These are phyloP conservation scores for Lophius americanus DNA, from an alignment of 2,797 vertebrate genomes.

Conservation along the genomic window DNA sequence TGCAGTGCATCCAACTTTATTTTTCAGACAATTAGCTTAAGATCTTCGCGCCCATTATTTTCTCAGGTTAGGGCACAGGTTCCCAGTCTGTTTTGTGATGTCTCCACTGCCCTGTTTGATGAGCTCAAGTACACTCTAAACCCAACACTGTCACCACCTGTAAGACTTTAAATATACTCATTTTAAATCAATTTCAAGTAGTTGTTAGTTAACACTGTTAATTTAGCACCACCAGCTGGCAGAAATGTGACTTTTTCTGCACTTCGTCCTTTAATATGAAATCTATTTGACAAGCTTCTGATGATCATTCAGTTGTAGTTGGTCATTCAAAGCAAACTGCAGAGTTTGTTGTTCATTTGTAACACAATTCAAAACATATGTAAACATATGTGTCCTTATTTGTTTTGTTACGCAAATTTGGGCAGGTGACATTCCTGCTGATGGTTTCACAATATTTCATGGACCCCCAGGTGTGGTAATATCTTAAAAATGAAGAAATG, in stretches of 20 bases:
- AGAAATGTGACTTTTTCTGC: no score
- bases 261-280: no score
- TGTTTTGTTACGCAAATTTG: neutral
- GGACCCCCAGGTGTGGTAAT: neutral
- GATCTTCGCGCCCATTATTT: neutral
- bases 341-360: neutral
- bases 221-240: neutral
- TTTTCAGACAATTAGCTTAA: neutral
- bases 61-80: neutral
- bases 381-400: neutral
- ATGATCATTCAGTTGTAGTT: no score
- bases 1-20: conserved; percentile 4
- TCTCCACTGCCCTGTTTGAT: neutral
- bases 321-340: no score
- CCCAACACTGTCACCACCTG: neutral
- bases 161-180: neutral
- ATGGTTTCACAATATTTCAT: no score
- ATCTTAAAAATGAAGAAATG: no score
- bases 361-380: neutral
- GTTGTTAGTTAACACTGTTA: neutral
- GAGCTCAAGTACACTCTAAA: neutral
- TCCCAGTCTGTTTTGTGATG: neutral
- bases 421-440: neutral
- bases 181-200: neutral
- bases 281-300: no score